Evolutionary conservation across 2,797 vertebrate species (phyloP).

Genomic region (Leucoraja ocellata): DNA sequence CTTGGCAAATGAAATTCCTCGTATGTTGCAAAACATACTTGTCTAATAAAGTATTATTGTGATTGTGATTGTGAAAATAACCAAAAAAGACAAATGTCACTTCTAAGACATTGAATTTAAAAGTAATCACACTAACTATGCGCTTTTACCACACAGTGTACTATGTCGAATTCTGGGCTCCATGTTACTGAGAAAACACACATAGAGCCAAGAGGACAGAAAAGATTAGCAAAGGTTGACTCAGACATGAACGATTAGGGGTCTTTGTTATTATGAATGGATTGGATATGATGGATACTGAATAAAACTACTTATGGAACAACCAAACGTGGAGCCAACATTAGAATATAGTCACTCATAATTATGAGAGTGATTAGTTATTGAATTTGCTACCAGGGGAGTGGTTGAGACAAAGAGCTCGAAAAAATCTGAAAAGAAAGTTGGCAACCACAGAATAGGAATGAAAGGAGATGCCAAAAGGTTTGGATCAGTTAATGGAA

Average conservation of each 20-base stretch:
- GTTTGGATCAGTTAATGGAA: neutral
- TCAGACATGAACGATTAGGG: neutral
- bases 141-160: neutral
- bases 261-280: neutral
- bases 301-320: neutral
- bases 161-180: neutral
- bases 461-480: neutral
- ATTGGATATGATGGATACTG: neutral
- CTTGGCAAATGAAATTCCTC: too few species aligned
- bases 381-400: neutral
- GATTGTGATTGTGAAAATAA: too few species aligned
- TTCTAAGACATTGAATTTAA: neutral
- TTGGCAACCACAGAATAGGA: neutral
- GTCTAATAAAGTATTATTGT: too few species aligned
- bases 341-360: neutral
- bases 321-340: neutral
- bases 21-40: too few species aligned
- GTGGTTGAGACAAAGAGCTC: neutral
- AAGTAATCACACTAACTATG: neutral
- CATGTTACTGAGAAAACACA: neutral
- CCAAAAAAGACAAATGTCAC: too few species aligned
- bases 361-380: neutral
- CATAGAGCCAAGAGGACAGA: neutral
- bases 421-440: neutral
- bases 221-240: neutral